Evolutionary conservation across 2,113 vertebrate genomes (phyloP).

Genomic region (Poeciliopsis prolifica): DNA sequence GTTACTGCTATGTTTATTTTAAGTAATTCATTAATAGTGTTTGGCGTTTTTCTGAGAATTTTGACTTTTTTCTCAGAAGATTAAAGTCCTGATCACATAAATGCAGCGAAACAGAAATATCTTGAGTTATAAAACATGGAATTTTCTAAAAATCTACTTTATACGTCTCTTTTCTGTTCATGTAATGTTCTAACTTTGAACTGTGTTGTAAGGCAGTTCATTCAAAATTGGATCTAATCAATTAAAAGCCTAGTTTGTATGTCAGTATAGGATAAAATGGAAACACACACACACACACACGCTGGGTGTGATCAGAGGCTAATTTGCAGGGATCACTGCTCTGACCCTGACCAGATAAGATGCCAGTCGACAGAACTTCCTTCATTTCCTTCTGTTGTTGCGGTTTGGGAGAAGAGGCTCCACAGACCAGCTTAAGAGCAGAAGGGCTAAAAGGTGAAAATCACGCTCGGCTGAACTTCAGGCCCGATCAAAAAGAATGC

Average conservation of each 20-base stretch:
- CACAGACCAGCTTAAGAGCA: constrained; percentile 69
- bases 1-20: no score
- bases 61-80: no score
- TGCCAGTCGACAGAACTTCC: constrained; percentile 76
- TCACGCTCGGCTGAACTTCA: constrained; percentile 73
- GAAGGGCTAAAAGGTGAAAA: constrained; percentile 78
- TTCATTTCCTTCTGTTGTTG: constrained; percentile 82
- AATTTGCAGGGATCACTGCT: constrained; percentile 76
- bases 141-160: not conserved
- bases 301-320: constrained; percentile 60
- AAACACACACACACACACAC: constrained; percentile 23
- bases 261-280: constrained; percentile 20
- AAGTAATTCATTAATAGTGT: no score
- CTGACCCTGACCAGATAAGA: constrained; percentile 76
- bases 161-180: no score
- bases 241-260: not conserved
- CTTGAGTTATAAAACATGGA: no score
- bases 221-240: not conserved
- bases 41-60: no score
- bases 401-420: constrained; percentile 62
- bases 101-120: no score
- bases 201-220: no score
- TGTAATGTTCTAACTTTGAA: not conserved
- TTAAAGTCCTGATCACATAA: no score
- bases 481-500: constrained; percentile 78